Base-by-base conservation (phyloP, 1,140 invertebrate species). In the Panonychus citri region DNA sequence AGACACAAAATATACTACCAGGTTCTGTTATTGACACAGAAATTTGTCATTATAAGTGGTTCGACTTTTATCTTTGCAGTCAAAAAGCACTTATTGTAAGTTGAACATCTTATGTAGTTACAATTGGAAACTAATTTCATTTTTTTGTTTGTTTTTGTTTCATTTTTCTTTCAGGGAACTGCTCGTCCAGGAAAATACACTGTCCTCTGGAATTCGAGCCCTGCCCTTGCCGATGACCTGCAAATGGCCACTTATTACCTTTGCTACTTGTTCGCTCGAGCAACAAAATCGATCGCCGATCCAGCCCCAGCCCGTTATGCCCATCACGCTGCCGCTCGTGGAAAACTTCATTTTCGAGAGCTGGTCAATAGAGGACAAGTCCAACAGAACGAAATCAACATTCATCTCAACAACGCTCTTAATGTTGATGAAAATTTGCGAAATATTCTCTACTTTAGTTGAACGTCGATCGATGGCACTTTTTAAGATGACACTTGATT, bases 311-410 rank as follows among this genome's bases (percentile, higher is more conserved):
- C 65, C 15, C 55, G 58, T 55, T 67, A 67, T 55, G 63, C 66
- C 5, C 86, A 94, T 74, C 75, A 90, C 54, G 86, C 81, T 19
- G 86, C 85, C 15, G 79, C 79, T 56, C 73, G 88, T 46, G 85
- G 69, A 24, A 62, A 70, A 25, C 4, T 19, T 10, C 54, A 55
- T 21, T n/a, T 46, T 46, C 7, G 17, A 17, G 21, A 46, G 7
- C 5, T 46, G 39, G 10, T 40, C 39, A n/a, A 12, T 7, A 7
- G 30, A 34, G 30, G n/a, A n/a, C n/a, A n/a, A n/a, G n/a, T n/a
- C n/a, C n/a, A n/a, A n/a, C n/a, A n/a, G n/a, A n/a, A n/a, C n/a
- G n/a, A n/a, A n/a, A n/a, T n/a, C n/a, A n/a, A n/a, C n/a, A n/a
- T n/a, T n/a, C n/a, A n/a, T n/a, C n/a, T n/a, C n/a, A n/a, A n/a